Evolutionary conservation across 2,797 vertebrate genomes (phyloP).

Genomic region (Rousettus madagascariensis): DNA sequence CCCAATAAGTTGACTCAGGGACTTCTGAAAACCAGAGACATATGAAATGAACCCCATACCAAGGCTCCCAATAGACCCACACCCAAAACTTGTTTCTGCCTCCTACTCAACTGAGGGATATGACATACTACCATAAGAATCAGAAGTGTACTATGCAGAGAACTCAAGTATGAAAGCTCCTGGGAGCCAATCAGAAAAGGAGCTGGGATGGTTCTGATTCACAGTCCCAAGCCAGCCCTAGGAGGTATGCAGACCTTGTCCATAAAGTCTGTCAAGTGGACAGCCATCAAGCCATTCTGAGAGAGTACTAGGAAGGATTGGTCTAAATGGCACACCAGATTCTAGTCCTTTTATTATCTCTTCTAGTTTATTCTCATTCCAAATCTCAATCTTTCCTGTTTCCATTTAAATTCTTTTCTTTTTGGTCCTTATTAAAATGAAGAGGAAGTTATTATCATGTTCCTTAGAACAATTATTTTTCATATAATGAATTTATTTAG

Average conservation of each 20-base stretch:
- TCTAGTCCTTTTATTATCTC: constrained; percentile 2
- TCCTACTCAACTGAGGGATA: background rate
- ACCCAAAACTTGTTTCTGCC: background rate
- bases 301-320: background rate
- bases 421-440: constrained; percentile 49
- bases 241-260: background rate
- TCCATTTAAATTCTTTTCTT: constrained; percentile 43
- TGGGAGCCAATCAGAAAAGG: background rate
- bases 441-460: constrained; percentile 25
- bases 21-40: constrained; percentile 59
- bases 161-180: background rate
- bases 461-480: constrained; percentile 30
- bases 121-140: background rate
- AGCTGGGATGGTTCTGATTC: background rate
- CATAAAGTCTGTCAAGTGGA: background rate
- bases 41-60: background rate
- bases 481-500: constrained; percentile 35
- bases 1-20: constrained; percentile 34
- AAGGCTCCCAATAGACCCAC: background rate
- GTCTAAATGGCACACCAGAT: background rate
- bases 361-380: background rate
- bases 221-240: background rate
- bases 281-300: background rate
- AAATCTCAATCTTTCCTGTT: constrained; percentile 45
- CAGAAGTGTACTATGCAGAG: background rate